Percentiles rank a stretch among this genome's conserved stretches.
Evolutionary conservation across 2,113 vertebrate species (phyloP).

Genomic region (Peromyscus californicus): DNA sequence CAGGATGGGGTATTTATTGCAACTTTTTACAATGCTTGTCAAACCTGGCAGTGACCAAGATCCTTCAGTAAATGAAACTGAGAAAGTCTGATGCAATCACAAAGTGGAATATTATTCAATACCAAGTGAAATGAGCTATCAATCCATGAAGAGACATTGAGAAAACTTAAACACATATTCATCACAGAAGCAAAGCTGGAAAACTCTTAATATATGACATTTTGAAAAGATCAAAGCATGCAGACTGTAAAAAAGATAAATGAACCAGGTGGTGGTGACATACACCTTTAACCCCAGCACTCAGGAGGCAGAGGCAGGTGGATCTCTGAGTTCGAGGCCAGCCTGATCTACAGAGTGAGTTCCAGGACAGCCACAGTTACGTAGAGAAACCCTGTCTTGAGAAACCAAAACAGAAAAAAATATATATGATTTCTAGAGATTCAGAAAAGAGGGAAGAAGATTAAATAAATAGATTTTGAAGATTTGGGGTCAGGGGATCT

Average conservation of each 20-base stretch:
- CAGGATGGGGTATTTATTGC: neutral
- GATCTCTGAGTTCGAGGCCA: no score
- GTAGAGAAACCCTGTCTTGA: no score
- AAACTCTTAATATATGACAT: neutral
- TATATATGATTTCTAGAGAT: neutral
- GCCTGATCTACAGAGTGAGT: no score
- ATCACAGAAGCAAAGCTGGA: neutral
- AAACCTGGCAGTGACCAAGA: neutral
- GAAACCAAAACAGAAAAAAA: no score
- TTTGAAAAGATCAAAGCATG: neutral
- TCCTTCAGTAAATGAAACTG: neutral
- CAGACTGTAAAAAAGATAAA: neutral
- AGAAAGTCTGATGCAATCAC: neutral
- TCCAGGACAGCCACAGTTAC: no score
- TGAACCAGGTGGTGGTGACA: neutral
- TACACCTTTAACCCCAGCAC: no score
- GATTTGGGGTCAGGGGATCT: neutral
- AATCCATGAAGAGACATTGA: neutral
- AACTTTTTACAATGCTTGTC: neutral
- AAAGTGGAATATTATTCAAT: neutral
- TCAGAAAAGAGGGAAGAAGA: no score
- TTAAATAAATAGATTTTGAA: neutral
- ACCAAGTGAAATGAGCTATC: neutral
- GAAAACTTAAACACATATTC: neutral
- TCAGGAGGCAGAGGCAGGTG: no score